Conservation (phyloP, 2,888 invertebrate species). For the Drosophila seclusa region DNA sequence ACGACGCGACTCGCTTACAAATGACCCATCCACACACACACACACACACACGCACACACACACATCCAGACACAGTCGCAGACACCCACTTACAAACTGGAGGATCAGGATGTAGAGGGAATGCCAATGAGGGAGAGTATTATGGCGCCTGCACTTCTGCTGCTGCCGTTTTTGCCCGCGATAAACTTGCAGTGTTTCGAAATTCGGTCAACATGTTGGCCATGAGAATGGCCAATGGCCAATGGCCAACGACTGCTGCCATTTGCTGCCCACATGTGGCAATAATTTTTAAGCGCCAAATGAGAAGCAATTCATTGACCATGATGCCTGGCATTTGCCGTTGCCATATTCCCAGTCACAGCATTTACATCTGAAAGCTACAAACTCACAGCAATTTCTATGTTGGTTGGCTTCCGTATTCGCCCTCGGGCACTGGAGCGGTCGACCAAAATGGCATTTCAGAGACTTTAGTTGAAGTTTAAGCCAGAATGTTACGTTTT, state of each 20-base stretch:
- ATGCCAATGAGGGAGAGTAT: conserved; percentile 27
- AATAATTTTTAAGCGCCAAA: conserved; percentile 79
- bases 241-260: conserved; percentile 35
- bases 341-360: conserved; percentile 49
- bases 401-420: conserved; percentile 13
- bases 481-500: conserved; percentile 49
- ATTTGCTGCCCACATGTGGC: conserved; percentile 77
- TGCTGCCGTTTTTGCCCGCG: conserved; percentile 56
- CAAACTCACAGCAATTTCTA: conserved; percentile 22
- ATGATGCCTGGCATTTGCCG: conserved; percentile 73
- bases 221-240: conserved; percentile 49
- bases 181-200: conserved; percentile 75
- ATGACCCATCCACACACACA: conserved; percentile 51
- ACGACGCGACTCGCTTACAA: conserved; percentile 70
- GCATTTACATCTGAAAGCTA: conserved; percentile 45
- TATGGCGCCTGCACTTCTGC: conserved; percentile 53
- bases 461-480: conserved; percentile 47
- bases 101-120: conserved; percentile 9
- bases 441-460: conserved; percentile 55
- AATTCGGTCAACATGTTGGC: conserved; percentile 75
- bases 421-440: conserved; percentile 25
- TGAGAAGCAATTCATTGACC: conserved; percentile 81
- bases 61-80: conserved; percentile 5
- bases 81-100: background rate
- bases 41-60: conserved; percentile 6